A percentile compares a stretch with the other conserved stretches of the same genome.
phyloP scores from a whole-genome alignment of 2,113 vertebrate species.

The Laterallus jamaicensis region DNA sequence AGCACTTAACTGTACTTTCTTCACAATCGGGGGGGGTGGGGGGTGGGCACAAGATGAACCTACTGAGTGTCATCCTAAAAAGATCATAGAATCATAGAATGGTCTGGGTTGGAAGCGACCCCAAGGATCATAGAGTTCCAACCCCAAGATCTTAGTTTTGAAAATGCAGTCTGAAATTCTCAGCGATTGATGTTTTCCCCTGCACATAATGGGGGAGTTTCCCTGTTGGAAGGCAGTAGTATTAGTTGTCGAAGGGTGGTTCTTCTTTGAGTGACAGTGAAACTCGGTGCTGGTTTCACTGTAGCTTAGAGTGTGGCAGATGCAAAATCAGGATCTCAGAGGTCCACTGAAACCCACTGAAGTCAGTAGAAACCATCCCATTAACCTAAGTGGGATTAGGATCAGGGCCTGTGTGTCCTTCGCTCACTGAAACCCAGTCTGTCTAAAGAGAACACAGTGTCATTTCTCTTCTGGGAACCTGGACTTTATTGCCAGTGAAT shows the following conservation, averaged over 20 bases:
- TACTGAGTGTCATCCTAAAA: background rate
- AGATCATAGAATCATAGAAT: background rate
- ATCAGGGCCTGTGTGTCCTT: background rate
- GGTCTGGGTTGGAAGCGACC: no score
- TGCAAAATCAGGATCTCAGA: background rate
- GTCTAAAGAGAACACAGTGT: background rate
- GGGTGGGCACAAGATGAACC: background rate
- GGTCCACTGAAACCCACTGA: background rate
- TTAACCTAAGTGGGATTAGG: background rate
- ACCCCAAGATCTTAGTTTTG: background rate
- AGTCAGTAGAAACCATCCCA: background rate
- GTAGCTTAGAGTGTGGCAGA: background rate
- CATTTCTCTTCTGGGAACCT: constrained; percentile 8
- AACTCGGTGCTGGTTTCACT: background rate
- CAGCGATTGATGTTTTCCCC: background rate
- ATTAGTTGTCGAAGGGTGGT: background rate
- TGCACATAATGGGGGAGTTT: background rate
- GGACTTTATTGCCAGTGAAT: constrained; percentile 17
- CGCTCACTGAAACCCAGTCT: constrained; percentile 10
- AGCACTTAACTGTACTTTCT: background rate
- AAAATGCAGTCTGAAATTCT: background rate
- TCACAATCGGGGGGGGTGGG: background rate
- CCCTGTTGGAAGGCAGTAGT: background rate
- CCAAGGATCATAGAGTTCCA: no score
- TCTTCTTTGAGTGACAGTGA: background rate